Evolutionary conservation across 2,113 vertebrate species (phyloP), one percentile per base, ranked within the genome.

Genomic region (Gasterosteus nipponicus): DNA sequence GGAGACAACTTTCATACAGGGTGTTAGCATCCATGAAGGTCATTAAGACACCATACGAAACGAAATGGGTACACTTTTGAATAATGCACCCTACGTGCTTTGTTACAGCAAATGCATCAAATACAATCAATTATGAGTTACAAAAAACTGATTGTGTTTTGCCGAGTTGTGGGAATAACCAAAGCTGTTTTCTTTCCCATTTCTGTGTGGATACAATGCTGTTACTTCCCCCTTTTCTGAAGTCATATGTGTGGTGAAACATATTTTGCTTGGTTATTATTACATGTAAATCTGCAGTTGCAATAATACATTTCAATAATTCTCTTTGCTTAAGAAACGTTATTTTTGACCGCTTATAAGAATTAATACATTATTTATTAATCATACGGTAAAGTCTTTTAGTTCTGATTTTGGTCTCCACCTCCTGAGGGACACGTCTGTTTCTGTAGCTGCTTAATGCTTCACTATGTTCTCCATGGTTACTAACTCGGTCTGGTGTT

Each of bases 11-110:
- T 77, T 61, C 35, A 61, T 64, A 62, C 53, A 6, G 18, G 31
- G 57, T 42, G 39, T 77, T 73, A 47, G 69, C 69, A 18, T 26
- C 14, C 41, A 66, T 70, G 65, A 80, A 83, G 73, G 77, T 83
- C 77, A 85, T 69, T 18, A 22, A 65, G 29, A 49, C 15, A 31
- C 42, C 41, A 72, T 38, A 5, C 4, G 7, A 38, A 38, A 38
- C 5, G 35, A 6, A 38, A 56, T 29, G 22, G 53, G 22, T 7
- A 29, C 53, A 29, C 15, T 53, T 54, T 67, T 1, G 10, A 33
- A 49, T 11, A 33, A 65, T 16, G 26, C 16, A 26, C 51, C 22
- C 51, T 51, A 1, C 51, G 22, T 26, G 19, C 5, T 54, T 26
- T 54, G 33, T n/a, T 58, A 3, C 39, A 51, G 16, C 19, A 11